Conservation (phyloP, 1,140 invertebrate genomes). For the Zophobas morio region DNA sequence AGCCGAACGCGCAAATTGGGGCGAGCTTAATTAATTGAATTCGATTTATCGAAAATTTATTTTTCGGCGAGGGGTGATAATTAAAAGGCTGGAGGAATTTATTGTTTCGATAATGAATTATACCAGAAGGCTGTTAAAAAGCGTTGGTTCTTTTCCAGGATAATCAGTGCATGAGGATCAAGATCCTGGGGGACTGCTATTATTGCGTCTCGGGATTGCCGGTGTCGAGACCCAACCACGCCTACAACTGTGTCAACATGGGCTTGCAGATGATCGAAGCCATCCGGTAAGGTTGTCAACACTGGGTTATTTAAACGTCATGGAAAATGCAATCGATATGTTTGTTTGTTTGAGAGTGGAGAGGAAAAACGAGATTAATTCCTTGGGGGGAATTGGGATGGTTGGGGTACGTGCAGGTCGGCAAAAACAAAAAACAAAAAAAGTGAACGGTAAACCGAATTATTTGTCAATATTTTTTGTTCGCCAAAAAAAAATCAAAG, state of each 20-base stretch:
- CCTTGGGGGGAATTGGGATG: too few species aligned
- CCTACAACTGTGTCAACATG: slow-evolving; percentile 97
- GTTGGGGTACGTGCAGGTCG: too few species aligned
- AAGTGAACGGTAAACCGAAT: too few species aligned
- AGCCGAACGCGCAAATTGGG: too few species aligned
- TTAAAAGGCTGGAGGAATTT: not conserved
- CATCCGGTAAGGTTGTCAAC: slow-evolving; percentile 80
- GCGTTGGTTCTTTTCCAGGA: slow-evolving; percentile 74
- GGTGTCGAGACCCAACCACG: slow-evolving; percentile 92
- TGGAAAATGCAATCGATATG: not conserved
- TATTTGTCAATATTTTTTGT: too few species aligned
- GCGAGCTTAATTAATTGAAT: too few species aligned
- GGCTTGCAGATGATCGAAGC: slow-evolving; percentile 97
- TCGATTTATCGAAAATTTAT: too few species aligned
- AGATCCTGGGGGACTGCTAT: slow-evolving; percentile 96
- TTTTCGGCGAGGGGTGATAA: not conserved
- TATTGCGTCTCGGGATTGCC: slow-evolving; percentile 96
- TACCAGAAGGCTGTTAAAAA: not conserved
- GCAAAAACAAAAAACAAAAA: too few species aligned
- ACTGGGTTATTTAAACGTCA: slow-evolving; percentile 10
- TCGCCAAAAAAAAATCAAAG: too few species aligned
- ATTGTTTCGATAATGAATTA: not conserved
- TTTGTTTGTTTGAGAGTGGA: not conserved
- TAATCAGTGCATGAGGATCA: slow-evolving; percentile 95
- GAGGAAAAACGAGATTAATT: too few species aligned